Base-by-base conservation (phyloP, 1,140 invertebrate species). In the Odontomachus brunneus region DNA sequence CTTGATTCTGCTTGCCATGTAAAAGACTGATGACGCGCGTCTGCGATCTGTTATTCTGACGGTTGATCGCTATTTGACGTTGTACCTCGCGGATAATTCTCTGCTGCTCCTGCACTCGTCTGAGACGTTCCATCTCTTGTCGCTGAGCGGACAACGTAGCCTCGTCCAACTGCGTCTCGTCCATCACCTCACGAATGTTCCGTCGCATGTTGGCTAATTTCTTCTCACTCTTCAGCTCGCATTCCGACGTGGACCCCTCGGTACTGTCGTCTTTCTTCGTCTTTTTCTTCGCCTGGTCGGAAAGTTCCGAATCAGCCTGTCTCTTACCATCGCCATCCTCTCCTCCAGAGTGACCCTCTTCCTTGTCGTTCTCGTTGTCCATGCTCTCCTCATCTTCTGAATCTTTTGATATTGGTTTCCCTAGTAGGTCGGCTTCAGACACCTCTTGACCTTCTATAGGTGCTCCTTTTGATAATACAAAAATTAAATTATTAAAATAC, bases 161-260 rank as follows among this genome's bases (percentile, higher is more conserved):
- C 85, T 97, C 97, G 91, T 99, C 98, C 62, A 99, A 93, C 90
- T 99, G 97, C 71, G 97, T 97, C 89, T 99, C 98, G 90, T 97
- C 97, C 95, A 99, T 97, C 0, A 99, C 98, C 93, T 99, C 98
- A 55, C 98, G 95, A 86, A 98, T 98, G 89, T 98, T 98, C 75
- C 97, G 95, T 22, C 97, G 94, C 88, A 98, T 95, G 91, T 97
- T 97, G 24, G 96, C 92, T 72, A 95, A 94, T 90, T 96, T 97
- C 72, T 95, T 94, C 62, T 96, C 95, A 3, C 92, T 95, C 92
- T 95, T 96, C 85, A 90, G 83, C 60, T 94, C 94, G 22, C 91
- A 92, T 76, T 93, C 93, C 0, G 88, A 84, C 0, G 85, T 57
- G 15, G 89, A 88, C 33, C 90, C 91, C 0, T 94, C 93, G 17